These are phyloP conservation scores for Lasioglossum albipes DNA, from an alignment of 1,140 invertebrate species.

Conservation along the genomic window DNA sequence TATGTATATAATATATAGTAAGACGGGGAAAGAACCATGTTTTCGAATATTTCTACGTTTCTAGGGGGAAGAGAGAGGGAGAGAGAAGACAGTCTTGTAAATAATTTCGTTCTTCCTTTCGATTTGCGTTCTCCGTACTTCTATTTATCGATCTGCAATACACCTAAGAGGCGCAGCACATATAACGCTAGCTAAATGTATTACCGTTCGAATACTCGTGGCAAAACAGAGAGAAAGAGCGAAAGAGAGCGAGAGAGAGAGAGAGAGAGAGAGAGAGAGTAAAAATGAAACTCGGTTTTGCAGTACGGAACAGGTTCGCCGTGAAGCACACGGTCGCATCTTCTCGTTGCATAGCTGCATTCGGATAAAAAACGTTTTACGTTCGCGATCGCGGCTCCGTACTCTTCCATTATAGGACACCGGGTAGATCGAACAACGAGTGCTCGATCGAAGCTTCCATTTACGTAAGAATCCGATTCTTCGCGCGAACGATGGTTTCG, in stretches of 20 bases:
- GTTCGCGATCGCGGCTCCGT: not conserved
- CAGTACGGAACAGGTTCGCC: not conserved
- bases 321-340: not conserved
- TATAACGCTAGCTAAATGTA: conserved; percentile 48
- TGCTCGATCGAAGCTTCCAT: not conserved
- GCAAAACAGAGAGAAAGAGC: too few species aligned
- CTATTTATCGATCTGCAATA: conserved; percentile 48
- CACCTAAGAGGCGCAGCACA: conserved; percentile 57
- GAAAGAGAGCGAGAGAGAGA: too few species aligned
- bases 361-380: not conserved
- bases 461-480: not conserved
- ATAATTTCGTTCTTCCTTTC: conserved; percentile 45
- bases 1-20: conserved; percentile 60
- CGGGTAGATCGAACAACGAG: not conserved
- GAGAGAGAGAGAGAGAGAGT: too few species aligned
- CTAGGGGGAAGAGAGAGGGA: not conserved
- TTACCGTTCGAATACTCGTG: conserved; percentile 26
- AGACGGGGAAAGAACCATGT: conserved; percentile 47
- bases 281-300: conserved; percentile 11
- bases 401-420: not conserved
- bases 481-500: not conserved
- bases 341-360: not conserved
- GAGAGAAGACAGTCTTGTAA: conserved; percentile 40
- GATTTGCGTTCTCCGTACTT: conserved; percentile 54
- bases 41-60: conserved; percentile 58